Evolutionary conservation across 1,140 invertebrate species (phyloP).

Genomic region (Linepithema humile): DNA sequence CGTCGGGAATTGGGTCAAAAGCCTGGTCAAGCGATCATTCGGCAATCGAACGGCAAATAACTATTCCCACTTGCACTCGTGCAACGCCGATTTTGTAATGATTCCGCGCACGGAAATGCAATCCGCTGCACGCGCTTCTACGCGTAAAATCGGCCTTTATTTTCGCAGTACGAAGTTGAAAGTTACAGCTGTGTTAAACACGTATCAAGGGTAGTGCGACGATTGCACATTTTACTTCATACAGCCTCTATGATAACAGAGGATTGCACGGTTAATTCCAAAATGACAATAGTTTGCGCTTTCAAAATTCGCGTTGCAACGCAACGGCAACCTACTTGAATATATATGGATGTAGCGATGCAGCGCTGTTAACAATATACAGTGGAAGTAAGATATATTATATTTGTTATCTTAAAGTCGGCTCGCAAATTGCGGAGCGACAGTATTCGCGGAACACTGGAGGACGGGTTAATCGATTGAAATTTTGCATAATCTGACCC

Average conservation of each 20-base stretch:
- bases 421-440: constrained; percentile 18
- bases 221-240: not conserved
- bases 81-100: constrained; percentile 29
- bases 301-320: constrained; percentile 2
- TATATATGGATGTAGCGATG: not conserved
- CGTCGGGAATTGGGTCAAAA: constrained; percentile 63
- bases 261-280: not conserved
- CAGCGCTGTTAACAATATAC: not conserved
- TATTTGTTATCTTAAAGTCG: constrained; percentile 28
- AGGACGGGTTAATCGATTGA: constrained; percentile 47
- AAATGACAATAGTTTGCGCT: not conserved
- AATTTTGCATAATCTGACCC: constrained; percentile 57
- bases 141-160: constrained; percentile 43
- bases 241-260: not conserved
- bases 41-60: constrained; percentile 60
- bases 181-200: constrained; percentile 23
- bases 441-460: constrained; percentile 27
- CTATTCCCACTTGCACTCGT: constrained; percentile 51
- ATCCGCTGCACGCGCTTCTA: constrained; percentile 35
- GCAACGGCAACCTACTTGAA: not conserved
- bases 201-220: not conserved
- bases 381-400: constrained; percentile 25
- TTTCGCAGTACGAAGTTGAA: constrained; percentile 18
- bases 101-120: constrained; percentile 36
- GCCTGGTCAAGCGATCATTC: constrained; percentile 44